phyloP scores from a whole-genome alignment of 2,797 vertebrate species.

The Lates japonicus region DNA sequence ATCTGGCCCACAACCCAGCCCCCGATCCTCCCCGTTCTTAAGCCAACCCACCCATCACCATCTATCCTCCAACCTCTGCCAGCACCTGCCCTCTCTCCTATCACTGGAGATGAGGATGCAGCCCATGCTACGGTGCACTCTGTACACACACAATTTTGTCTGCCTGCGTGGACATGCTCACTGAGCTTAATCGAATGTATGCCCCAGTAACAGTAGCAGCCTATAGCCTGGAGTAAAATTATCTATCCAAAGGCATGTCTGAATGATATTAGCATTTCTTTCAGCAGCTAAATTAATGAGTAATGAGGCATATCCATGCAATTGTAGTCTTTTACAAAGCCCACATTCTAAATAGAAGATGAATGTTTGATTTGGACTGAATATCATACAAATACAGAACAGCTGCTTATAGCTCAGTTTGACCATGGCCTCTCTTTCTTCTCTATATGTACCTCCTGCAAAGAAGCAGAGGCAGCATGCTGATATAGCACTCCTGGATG shows the following conservation, averaged over 20 bases:
- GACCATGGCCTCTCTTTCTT: constrained; percentile 58
- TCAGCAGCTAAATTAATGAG: constrained; percentile 52
- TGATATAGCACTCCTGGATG: constrained; percentile 84
- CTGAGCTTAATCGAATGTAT: constrained; percentile 76
- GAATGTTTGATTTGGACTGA: constrained; percentile 45
- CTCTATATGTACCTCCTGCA: constrained; percentile 69
- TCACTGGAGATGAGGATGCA: constrained; percentile 66
- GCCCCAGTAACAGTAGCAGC: constrained; percentile 67
- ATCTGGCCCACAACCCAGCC: constrained; percentile 73
- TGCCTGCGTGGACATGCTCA: constrained; percentile 78
- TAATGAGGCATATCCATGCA: constrained; percentile 25
- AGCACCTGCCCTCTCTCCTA: constrained; percentile 76
- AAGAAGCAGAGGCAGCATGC: constrained; percentile 71
- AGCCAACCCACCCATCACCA: constrained; percentile 75
- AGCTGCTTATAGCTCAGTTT: constrained; percentile 50
- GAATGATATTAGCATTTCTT: constrained; percentile 58
- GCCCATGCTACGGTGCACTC: constrained; percentile 64
- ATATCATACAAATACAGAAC: constrained; percentile 22
- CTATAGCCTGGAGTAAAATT: constrained; percentile 75
- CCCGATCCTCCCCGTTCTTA: constrained; percentile 62
- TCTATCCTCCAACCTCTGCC: constrained; percentile 76
- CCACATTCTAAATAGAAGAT: constrained; percentile 35
- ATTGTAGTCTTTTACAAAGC: constrained; percentile 39
- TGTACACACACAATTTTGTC: constrained; percentile 64
- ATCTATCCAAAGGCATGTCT: constrained; percentile 53